A percentile compares a stretch with the other conserved stretches of the same genome.
Evolutionary conservation across 2,113 vertebrate genomes (phyloP).

Genomic region (Lasiurus cinereus): DNA sequence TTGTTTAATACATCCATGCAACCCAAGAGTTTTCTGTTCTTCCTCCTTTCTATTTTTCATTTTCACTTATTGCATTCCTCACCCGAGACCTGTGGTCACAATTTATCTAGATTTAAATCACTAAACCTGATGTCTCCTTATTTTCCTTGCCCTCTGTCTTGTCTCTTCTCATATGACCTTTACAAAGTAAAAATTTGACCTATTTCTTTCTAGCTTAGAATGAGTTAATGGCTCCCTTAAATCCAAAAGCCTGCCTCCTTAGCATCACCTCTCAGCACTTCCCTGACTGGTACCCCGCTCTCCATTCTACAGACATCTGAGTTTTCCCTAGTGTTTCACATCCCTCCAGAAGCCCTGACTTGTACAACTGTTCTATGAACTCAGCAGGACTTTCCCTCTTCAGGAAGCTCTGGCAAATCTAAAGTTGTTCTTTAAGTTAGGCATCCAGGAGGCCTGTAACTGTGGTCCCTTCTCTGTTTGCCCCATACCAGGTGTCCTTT

Average conservation of each 20-base stretch:
- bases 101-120: conserved; percentile 30
- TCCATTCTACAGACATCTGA: background rate
- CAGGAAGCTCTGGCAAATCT: background rate
- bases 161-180: background rate
- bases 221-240: background rate
- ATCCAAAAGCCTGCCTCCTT: background rate
- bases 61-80: background rate
- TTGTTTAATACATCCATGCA: background rate
- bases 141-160: background rate
- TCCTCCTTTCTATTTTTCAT: background rate
- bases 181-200: background rate
- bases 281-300: too few relatives aligned
- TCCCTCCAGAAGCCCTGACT: background rate
- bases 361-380: background rate
- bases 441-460: background rate
- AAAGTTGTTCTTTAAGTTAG: background rate
- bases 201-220: background rate
- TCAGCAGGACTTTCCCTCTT: background rate
- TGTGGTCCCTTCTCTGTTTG: too few relatives aligned
- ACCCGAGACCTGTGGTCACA: background rate
- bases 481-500: background rate
- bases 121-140: background rate
- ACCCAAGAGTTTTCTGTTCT: background rate
- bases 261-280: background rate
- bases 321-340: background rate